phyloP scores from a whole-genome alignment of 2,797 vertebrate species.

The Rhinella marina region DNA sequence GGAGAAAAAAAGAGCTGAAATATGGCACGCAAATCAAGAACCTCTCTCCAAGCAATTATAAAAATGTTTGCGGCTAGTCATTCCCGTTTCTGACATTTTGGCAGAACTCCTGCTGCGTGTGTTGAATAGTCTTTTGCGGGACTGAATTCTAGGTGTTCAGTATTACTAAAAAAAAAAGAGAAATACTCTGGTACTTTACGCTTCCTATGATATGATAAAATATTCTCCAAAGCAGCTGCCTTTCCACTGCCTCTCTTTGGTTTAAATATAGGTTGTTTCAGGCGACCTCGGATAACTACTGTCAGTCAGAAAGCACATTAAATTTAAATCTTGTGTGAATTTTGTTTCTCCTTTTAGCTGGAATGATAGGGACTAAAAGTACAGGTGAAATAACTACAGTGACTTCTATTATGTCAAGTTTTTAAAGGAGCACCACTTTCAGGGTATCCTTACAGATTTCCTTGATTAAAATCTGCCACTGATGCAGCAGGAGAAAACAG shows the following conservation, averaged over 20 bases:
- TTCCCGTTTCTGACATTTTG: constrained; percentile 35
- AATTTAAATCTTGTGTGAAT: neutral
- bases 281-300: neutral
- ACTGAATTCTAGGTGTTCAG: neutral
- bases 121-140: constrained; percentile 21
- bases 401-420: neutral
- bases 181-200: neutral
- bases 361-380: neutral
- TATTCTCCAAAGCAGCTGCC: constrained; percentile 8
- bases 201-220: neutral
- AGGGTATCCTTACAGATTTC: too few relatives aligned
- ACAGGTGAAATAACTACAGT: neutral
- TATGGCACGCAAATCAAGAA: constrained; percentile 22
- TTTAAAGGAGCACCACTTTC: neutral
- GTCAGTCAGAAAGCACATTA: neutral
- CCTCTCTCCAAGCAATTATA: constrained; percentile 35
- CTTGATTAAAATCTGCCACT: too few relatives aligned
- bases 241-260: neutral
- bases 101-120: constrained; percentile 32
- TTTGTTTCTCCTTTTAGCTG: neutral
- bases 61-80: constrained; percentile 44
- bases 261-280: neutral
- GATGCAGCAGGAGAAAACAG: too few relatives aligned
- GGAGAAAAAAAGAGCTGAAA: constrained; percentile 25
- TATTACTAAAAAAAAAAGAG: neutral